Base-by-base conservation (phyloP, 2,113 vertebrate genomes). In the Xiphophorus hellerii region DNA sequence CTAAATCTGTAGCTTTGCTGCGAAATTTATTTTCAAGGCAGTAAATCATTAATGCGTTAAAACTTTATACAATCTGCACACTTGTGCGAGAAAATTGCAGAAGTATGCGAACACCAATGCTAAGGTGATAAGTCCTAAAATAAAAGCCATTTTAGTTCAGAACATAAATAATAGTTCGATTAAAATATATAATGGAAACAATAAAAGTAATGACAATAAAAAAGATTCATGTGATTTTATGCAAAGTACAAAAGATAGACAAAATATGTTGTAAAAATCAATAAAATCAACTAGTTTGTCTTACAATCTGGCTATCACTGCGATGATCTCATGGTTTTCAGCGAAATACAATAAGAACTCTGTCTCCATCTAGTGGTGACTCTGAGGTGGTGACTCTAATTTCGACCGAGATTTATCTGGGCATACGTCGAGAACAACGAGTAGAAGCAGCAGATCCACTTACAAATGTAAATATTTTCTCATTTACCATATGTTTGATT, bases 281-380 rank as follows among this genome's bases (percentile, higher is more conserved):
- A 48, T 27, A 60, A 42, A 1, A 37, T 9, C n/a, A 31, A 4
- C 29, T 48, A 63, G 1, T 66, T 42, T 64, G n/a, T 31, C 58
- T 37, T 20, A 67, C 42, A 67, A 12, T 20, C 71, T 68, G 44
- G 31, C 37, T 10, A 70, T 64, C 33, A 66, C 3, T 1, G 4
- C 5, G 37, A n/a, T 31, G 39, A 48, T 76, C 7, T 3, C 58
- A 3, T 12, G 2, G 4, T 73, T 6, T 35, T 60, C 15, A 35
- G 20, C 31, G 6, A 65, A 6, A 29, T 33, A 12, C 25, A 67
- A 44, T 68, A 42, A 39, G 5, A 31, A 42, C 3, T 78, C 31
- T 83, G 73, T 78, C 78, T 86, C 90, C 89, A 89, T 82, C 87
- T 92, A 86, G 83, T 78, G 84, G 81, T 75, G 67, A 80, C 25